These are phyloP conservation scores for Cladopsammia gracilis DNA, from an alignment of 64 coral and sea anemone genomes.

Conservation along the genomic window DNA sequence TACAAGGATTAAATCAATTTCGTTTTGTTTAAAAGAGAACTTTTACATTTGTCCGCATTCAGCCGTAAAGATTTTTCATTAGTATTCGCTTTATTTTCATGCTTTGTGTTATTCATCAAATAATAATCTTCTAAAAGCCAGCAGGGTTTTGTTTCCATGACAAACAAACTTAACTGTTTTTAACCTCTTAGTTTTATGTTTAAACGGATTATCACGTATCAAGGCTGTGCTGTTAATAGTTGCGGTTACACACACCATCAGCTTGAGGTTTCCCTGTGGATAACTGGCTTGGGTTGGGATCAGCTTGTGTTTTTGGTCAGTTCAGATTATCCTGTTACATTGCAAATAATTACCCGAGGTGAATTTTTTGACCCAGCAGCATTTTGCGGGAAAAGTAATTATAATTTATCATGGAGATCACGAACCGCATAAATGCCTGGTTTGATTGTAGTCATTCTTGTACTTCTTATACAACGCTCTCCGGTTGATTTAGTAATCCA, in stretches of 20 bases:
- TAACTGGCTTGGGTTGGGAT: constrained; percentile 1
- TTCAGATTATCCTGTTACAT: background rate
- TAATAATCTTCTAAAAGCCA: too few species aligned
- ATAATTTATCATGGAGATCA: constrained; percentile 1
- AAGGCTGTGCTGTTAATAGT: background rate
- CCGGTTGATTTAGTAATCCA: background rate
- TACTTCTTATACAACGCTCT: background rate
- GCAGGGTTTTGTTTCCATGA: too few species aligned
- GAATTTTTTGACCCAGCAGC: background rate
- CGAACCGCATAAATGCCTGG: background rate
- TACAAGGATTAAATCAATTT: too few species aligned
- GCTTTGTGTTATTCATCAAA: too few species aligned
- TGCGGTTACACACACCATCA: background rate
- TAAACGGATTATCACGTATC: too few species aligned
- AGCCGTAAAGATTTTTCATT: too few species aligned
- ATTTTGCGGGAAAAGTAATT: constrained; percentile 6
- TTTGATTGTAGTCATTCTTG: background rate
- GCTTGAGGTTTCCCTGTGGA: background rate
- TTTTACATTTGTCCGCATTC: too few species aligned
- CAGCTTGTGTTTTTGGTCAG: background rate
- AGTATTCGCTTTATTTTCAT: too few species aligned
- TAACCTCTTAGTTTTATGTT: too few species aligned
- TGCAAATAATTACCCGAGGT: background rate
- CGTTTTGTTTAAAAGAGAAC: too few species aligned
- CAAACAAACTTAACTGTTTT: too few species aligned